phyloP scores from a whole-genome alignment of 1,140 invertebrate genomes.

The Lasioglossum baleicum region DNA sequence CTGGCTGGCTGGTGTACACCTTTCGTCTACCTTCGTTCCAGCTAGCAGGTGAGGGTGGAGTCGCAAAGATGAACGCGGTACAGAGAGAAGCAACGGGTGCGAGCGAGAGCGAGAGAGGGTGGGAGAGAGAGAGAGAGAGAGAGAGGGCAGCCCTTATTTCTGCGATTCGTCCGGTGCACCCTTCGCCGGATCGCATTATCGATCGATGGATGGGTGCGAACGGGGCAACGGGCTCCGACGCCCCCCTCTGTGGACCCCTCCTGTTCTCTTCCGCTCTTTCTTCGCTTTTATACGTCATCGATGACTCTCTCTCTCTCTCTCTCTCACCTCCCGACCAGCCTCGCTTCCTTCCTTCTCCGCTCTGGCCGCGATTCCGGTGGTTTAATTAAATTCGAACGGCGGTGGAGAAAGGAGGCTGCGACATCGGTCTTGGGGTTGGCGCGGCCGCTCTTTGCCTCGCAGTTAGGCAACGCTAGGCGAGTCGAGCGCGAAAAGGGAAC shows the following conservation, averaged over 20 bases:
- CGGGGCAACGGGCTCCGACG: constrained; percentile 54
- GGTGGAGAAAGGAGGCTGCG: no score
- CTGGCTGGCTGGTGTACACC: constrained; percentile 49
- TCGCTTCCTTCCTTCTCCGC: no score
- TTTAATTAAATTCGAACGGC: no score
- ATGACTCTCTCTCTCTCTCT: constrained; percentile 8
- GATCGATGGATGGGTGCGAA: constrained; percentile 60
- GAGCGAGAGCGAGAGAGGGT: background rate
- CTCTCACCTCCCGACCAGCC: background rate
- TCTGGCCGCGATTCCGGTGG: no score
- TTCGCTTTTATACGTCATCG: constrained; percentile 12
- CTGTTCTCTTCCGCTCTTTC: constrained; percentile 17
- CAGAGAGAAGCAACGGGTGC: background rate
- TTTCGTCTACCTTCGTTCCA: constrained; percentile 55
- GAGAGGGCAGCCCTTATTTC: constrained; percentile 60
- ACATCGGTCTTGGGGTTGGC: no score
- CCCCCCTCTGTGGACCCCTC: constrained; percentile 11
- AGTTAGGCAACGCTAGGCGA: no score
- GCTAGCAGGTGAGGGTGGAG: constrained; percentile 53
- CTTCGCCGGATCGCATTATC: constrained; percentile 66
- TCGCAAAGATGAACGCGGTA: constrained; percentile 22
- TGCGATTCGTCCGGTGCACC: constrained; percentile 63
- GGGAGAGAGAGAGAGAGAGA: background rate
- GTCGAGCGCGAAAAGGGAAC: no score
- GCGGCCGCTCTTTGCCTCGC: no score